Base-by-base conservation (phyloP, 2,113 vertebrate species). In the Phaetusa simplex region DNA sequence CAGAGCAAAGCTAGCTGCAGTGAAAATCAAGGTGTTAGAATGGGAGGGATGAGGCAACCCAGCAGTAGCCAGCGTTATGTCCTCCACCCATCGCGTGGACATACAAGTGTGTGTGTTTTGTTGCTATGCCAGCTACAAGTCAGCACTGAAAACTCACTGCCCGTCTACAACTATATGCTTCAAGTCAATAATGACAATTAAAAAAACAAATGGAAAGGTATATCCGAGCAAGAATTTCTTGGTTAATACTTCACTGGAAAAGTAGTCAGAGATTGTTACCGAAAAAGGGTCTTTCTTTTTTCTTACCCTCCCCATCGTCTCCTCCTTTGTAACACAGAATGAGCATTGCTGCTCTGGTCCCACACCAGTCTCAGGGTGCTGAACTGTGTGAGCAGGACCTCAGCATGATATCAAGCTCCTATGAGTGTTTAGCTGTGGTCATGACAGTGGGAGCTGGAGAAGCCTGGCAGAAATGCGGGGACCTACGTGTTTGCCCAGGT, bases 11-110 rank as follows among this genome's bases (percentile, higher is more conserved):
- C 71, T 88, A 94, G 62, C 62, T 91, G 67, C 1, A 2, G 69
- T 65, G 74, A 61, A 93, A 77, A 88, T 96, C 90, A 80, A 58
- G 77, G 83, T 93, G 87, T 73, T 72, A 66, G 67, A 76, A 58
- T 1, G 79, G 42, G 49, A 82, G 27, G 26, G 62, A 40, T 72
- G 65, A 91, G 62, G 82, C 84, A 95, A 74, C 26, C 10, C 30
- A 45, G 76, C 59, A 69, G 53, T 5, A 73, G 43, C 34, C 34
- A 45, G 43, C 14, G 50, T 79, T 74, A 82, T 11, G 32, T 84
- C 9, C 79, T 86, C 76, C 72, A 70, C 55, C 77, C 84, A 29
- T 38, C 1, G 2, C 0, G 3, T 16, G 69, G 40, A 72, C 13
- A 11, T 21, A 11, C 11, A 47, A 65, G 13, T 38, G 36, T 64